A percentile compares a stretch with the other conserved stretches of the same genome.
Evolutionary conservation across 2,797 vertebrate genomes (phyloP).

Genomic region (Synaphobranchus kaupii): DNA sequence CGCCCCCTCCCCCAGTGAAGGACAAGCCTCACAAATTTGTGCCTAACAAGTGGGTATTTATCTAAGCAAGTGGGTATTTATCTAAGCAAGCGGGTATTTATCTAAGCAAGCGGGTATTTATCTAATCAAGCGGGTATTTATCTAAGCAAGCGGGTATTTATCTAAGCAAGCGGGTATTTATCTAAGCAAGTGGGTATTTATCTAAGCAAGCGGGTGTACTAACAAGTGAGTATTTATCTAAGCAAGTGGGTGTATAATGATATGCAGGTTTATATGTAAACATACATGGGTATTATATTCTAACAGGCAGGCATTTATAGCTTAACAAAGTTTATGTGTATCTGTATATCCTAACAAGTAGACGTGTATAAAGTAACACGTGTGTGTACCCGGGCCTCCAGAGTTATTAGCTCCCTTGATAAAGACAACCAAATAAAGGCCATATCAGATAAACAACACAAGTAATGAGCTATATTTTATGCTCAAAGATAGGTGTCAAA

Average conservation of each 20-base stretch:
- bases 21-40: conserved; percentile 62
- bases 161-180: too few relatives aligned
- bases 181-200: conserved; percentile 43
- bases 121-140: too few relatives aligned
- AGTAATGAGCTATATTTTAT: too few relatives aligned
- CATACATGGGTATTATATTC: too few relatives aligned
- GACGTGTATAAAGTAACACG: not conserved
- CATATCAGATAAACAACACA: too few relatives aligned
- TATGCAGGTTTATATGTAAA: too few relatives aligned
- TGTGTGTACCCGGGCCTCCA: not conserved
- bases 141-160: too few relatives aligned
- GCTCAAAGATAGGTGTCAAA: too few relatives aligned
- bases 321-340: too few relatives aligned
- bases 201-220: conserved; percentile 22
- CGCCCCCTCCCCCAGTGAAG: conserved; percentile 77
- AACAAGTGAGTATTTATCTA: conserved; percentile 78
- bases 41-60: conserved; percentile 77
- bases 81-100: not conserved
- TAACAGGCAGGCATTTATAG: too few relatives aligned
- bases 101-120: not conserved
- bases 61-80: not conserved
- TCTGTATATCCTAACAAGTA: not conserved
- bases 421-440: too few relatives aligned
- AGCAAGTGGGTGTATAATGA: not conserved
- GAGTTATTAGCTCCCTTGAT: too few relatives aligned